A percentile compares a stretch with the other conserved stretches of the same genome.
phyloP scores from a whole-genome alignment of 2,113 vertebrate genomes.

The Dissostichus mawsoni region DNA sequence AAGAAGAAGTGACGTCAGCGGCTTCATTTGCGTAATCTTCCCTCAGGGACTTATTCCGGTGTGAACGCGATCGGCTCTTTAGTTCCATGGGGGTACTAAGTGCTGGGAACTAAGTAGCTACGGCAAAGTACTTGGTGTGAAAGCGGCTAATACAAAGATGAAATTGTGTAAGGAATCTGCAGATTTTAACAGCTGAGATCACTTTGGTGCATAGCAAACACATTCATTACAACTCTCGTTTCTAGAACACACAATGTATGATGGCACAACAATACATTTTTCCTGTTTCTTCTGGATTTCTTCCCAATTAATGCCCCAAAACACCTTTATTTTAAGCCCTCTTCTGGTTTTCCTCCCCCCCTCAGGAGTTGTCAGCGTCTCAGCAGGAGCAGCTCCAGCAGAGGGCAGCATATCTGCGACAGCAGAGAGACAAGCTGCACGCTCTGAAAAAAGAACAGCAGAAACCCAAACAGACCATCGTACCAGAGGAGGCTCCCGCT shows the following conservation, averaged over 20 bases:
- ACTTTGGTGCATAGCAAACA: too few species aligned
- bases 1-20: too few species aligned
- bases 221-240: background rate
- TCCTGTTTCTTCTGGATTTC: background rate
- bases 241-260: background rate
- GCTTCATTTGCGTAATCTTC: too few species aligned
- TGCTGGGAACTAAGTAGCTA: too few species aligned
- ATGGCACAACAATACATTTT: background rate
- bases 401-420: conserved; percentile 92
- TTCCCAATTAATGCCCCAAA: background rate
- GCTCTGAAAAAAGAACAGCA: conserved; percentile 90
- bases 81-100: too few species aligned
- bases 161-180: too few species aligned
- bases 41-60: too few species aligned
- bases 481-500: conserved; percentile 71
- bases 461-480: conserved; percentile 59
- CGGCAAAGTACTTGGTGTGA: too few species aligned
- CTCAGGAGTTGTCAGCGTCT: conserved; percentile 86
- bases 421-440: conserved; percentile 92
- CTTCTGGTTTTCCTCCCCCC: background rate
- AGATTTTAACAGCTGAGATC: background rate
- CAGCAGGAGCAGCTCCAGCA: conserved; percentile 92
- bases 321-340: background rate
- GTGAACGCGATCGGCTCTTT: too few species aligned
- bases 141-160: too few species aligned